These are phyloP conservation scores for Istiophorus platypterus DNA, from an alignment of 2,113 vertebrate species.

Conservation along the genomic window DNA sequence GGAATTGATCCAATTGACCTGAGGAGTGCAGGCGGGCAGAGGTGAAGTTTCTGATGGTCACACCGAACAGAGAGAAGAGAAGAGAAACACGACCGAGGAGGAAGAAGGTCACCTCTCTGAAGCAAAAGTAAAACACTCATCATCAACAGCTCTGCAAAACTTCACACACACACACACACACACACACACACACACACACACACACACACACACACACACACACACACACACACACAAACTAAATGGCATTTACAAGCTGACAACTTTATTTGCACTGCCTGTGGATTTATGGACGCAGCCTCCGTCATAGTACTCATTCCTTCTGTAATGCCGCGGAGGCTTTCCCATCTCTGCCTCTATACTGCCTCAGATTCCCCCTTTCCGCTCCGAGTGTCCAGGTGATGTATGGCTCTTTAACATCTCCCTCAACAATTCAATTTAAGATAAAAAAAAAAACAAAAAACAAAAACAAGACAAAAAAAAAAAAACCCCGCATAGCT, in stretches of 20 bases:
- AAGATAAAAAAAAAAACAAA: slow-evolving; percentile 80
- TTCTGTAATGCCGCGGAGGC: slow-evolving; percentile 50
- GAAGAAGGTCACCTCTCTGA: slow-evolving; percentile 73
- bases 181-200: slow-evolving; percentile 45
- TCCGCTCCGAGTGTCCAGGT: slow-evolving; percentile 63
- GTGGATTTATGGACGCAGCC: slow-evolving; percentile 73
- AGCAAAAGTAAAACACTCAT: slow-evolving; percentile 57
- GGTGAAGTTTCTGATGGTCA: slow-evolving; percentile 32
- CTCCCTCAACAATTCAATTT: slow-evolving; percentile 83
- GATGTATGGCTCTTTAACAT: slow-evolving; percentile 81
- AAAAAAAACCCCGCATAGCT: slow-evolving; percentile 52
- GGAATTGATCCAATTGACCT: slow-evolving; percentile 63
- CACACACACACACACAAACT: slow-evolving; percentile 39
- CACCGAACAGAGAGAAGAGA: slow-evolving; percentile 19
- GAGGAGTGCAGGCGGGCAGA: slow-evolving; percentile 45
- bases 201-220: slow-evolving; percentile 49
- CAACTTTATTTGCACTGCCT: slow-evolving; percentile 72
- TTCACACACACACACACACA: slow-evolving; percentile 56
- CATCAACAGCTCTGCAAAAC: slow-evolving; percentile 46
- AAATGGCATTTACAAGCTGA: slow-evolving; percentile 72
- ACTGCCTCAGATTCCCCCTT: slow-evolving; percentile 58
- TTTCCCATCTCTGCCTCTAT: slow-evolving; percentile 47
- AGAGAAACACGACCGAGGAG: slow-evolving; percentile 33
- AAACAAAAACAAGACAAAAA: too few relatives aligned
- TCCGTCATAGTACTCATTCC: slow-evolving; percentile 50